phyloP scores from a whole-genome alignment of 2,888 invertebrate species.

The Clanis bilineata region DNA sequence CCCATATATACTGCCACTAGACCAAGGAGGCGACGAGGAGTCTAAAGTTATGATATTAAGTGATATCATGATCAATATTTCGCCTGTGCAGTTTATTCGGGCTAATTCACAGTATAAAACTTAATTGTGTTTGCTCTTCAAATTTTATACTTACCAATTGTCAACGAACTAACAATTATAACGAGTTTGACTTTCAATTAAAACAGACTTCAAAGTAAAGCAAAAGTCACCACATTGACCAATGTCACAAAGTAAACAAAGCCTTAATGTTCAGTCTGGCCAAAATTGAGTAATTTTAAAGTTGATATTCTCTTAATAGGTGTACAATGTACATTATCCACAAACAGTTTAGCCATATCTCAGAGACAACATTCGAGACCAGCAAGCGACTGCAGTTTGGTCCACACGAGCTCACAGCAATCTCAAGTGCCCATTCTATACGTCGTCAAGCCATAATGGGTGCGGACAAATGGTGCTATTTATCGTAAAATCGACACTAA shows the following conservation, averaged over 20 bases:
- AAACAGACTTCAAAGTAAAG: not conserved
- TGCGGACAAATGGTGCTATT: slow-evolving; percentile 68
- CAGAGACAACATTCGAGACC: slow-evolving; percentile 35
- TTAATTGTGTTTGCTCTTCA: not conserved
- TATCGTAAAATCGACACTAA: slow-evolving; percentile 76
- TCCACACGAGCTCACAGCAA: slow-evolving; percentile 46
- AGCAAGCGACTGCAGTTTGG: slow-evolving; percentile 57
- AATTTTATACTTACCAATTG: not conserved
- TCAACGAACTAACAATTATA: not conserved
- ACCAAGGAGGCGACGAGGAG: too few species aligned
- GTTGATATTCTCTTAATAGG: slow-evolving; percentile 1
- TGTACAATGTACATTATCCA: slow-evolving; percentile 17
- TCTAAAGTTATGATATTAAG: too few species aligned
- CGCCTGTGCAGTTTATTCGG: too few species aligned
- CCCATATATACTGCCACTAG: too few species aligned
- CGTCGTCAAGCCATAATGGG: slow-evolving; percentile 66
- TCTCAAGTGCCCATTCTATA: slow-evolving; percentile 66
- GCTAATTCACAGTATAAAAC: not conserved
- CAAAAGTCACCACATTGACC: not conserved
- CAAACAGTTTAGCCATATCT: slow-evolving; percentile 43
- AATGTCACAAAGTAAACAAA: not conserved
- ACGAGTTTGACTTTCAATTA: not conserved
- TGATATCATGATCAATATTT: not conserved
- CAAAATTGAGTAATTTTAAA: not conserved
- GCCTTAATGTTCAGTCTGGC: not conserved